Conservation (phyloP, 2,797 vertebrate genomes). For the Ceyx erithaca region DNA sequence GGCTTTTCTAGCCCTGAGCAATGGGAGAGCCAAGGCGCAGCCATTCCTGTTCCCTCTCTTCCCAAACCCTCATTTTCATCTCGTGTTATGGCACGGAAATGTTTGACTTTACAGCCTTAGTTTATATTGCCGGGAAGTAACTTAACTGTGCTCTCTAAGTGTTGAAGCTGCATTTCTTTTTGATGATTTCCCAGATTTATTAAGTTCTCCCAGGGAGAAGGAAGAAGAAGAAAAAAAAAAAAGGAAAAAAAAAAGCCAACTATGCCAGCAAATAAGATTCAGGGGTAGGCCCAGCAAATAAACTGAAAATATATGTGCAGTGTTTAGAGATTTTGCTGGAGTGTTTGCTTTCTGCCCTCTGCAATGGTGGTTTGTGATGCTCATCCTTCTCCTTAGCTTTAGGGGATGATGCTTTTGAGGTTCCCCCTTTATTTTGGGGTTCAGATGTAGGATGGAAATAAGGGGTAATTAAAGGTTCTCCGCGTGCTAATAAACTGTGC, state of each 20-base stretch:
- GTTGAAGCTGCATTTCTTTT: conserved; percentile 60
- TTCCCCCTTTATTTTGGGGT: not conserved
- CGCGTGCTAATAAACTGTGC: not conserved
- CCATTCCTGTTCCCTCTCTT: not conserved
- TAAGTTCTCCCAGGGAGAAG: conserved; percentile 43
- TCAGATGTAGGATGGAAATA: not conserved
- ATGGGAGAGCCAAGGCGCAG: fast-evolving
- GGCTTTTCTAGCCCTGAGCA: fast-evolving
- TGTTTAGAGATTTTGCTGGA: conserved; percentile 11
- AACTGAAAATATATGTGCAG: conserved; percentile 22
- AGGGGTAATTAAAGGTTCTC: not conserved
- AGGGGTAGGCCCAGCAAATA: not conserved
- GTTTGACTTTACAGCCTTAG: conserved; percentile 54
- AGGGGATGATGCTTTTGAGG: not conserved
- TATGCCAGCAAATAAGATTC: conserved; percentile 6
- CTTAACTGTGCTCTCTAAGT: conserved; percentile 27
- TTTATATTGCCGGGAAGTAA: conserved; percentile 37
- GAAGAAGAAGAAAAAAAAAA: not conserved
- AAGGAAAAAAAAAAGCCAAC: not conserved
- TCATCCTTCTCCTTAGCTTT: not conserved
- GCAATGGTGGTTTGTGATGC: fast-evolving
- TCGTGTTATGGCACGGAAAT: not conserved
- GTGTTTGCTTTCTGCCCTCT: not conserved
- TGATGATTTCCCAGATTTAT: conserved; percentile 62
- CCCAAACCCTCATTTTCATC: not conserved